A percentile compares a stretch with the other conserved stretches of the same genome.
Conservation (phyloP, 2,888 invertebrate genomes). For the Podabrus alpinus region DNA sequence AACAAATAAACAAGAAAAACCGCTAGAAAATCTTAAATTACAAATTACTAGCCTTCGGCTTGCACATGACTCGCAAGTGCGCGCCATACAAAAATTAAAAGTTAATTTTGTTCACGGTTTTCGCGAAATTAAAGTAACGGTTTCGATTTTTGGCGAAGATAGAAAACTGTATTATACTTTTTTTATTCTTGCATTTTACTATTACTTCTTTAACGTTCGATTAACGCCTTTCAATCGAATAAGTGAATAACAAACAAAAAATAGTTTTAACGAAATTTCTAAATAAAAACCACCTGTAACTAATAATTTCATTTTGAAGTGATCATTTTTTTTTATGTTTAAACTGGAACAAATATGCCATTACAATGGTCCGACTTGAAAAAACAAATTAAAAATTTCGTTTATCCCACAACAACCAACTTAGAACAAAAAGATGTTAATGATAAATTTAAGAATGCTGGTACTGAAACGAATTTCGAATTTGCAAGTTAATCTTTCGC, state of each 20-base stretch:
- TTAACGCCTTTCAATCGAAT: neutral
- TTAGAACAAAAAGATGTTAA: neutral
- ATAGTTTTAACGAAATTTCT: neutral
- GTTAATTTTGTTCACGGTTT: slow-evolving; percentile 19
- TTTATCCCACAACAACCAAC: neutral
- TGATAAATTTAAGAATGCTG: neutral
- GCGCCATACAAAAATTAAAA: slow-evolving; percentile 7
- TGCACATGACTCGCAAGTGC: slow-evolving; percentile 13
- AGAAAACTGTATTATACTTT: neutral
- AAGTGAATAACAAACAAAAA: neutral
- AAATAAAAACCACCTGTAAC: neutral
- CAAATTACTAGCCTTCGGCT: slow-evolving; percentile 22
- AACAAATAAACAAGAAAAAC: slow-evolving; percentile 20
- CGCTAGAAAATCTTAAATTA: slow-evolving; percentile 17
- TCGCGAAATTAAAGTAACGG: slow-evolving; percentile 22
- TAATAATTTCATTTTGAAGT: neutral
- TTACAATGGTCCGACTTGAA: neutral
- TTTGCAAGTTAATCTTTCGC: neutral
- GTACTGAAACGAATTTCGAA: neutral
- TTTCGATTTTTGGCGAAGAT: slow-evolving; percentile 8
- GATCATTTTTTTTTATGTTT: neutral
- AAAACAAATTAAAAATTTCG: neutral
- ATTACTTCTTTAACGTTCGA: neutral
- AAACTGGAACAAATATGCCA: neutral
- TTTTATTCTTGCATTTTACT: neutral